phyloP scores from a whole-genome alignment of 2,888 invertebrate genomes.

The Linnaemya tessellans region DNA sequence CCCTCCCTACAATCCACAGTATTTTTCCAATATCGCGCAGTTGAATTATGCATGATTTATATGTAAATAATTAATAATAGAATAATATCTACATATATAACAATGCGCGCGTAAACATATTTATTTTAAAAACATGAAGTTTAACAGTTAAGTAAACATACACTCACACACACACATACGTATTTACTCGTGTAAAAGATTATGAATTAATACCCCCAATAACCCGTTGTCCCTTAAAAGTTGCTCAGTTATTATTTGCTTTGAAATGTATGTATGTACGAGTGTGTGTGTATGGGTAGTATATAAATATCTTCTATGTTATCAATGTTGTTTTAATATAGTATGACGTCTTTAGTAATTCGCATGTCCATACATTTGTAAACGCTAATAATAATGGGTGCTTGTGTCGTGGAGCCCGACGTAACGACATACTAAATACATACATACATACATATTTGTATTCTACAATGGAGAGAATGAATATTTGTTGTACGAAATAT shows the following conservation, averaged over 20 bases:
- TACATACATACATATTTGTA: background rate
- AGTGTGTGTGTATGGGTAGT: too few relatives aligned
- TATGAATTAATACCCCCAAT: background rate
- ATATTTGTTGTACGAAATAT: background rate
- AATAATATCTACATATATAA: too few relatives aligned
- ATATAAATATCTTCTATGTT: constrained; percentile 20
- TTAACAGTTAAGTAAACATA: background rate
- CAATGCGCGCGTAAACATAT: background rate
- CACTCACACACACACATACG: background rate
- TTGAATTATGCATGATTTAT: background rate
- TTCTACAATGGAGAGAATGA: background rate
- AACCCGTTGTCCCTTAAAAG: background rate
- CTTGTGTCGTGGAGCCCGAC: too few relatives aligned
- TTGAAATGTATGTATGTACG: background rate
- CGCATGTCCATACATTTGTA: constrained; percentile 19
- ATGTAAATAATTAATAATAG: background rate
- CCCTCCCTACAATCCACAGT: background rate
- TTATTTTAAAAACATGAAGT: background rate
- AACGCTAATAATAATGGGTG: background rate
- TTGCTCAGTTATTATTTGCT: background rate
- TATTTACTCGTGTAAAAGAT: background rate
- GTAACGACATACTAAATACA: background rate
- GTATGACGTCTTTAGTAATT: constrained; percentile 43
- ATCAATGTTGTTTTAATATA: constrained; percentile 50
- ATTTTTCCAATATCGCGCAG: background rate